Conservation (phyloP, 2,888 invertebrate genomes). For the Polydrusus pterygomalis region DNA sequence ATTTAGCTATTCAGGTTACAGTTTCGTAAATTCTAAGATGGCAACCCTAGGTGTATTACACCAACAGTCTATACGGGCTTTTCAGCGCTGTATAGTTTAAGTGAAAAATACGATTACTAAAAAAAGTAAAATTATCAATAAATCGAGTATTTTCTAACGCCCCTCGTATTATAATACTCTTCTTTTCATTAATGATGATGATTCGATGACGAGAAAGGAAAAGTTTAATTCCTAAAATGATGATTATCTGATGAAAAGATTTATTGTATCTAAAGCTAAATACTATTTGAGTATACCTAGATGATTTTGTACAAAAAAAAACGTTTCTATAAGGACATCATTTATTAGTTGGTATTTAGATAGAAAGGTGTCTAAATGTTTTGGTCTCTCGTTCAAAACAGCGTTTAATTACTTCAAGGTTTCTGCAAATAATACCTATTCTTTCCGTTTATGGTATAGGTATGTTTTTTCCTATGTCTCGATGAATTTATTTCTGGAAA, state of each 20-base stretch:
- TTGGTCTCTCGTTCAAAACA: slow-evolving; percentile 17
- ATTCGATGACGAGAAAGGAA: too few species aligned
- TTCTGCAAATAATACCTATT: slow-evolving; percentile 18
- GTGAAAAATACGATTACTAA: too few species aligned
- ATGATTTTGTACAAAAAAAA: slow-evolving; percentile 22
- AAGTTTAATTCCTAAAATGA: slow-evolving; percentile 2
- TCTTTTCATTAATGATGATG: too few species aligned
- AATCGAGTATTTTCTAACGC: too few species aligned
- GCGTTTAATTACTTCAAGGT: slow-evolving; percentile 24
- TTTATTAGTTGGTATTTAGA: slow-evolving; percentile 14
- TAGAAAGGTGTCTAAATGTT: slow-evolving; percentile 33
- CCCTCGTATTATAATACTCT: too few species aligned
- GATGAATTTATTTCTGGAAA: slow-evolving; percentile 8
- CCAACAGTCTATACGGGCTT: too few species aligned
- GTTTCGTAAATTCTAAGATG: too few species aligned
- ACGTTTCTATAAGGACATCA: not conserved
- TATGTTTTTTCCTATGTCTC: slow-evolving; percentile 13
- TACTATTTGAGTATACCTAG: slow-evolving; percentile 6
- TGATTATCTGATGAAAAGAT: slow-evolving; percentile 24
- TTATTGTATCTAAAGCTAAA: slow-evolving; percentile 9
- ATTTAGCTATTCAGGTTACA: too few species aligned
- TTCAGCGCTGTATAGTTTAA: too few species aligned
- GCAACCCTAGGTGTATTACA: too few species aligned
- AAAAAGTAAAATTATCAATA: too few species aligned
- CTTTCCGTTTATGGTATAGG: slow-evolving; percentile 28